Conservation (phyloP, 2,888 invertebrate genomes). For the Piscicola geometra region DNA sequence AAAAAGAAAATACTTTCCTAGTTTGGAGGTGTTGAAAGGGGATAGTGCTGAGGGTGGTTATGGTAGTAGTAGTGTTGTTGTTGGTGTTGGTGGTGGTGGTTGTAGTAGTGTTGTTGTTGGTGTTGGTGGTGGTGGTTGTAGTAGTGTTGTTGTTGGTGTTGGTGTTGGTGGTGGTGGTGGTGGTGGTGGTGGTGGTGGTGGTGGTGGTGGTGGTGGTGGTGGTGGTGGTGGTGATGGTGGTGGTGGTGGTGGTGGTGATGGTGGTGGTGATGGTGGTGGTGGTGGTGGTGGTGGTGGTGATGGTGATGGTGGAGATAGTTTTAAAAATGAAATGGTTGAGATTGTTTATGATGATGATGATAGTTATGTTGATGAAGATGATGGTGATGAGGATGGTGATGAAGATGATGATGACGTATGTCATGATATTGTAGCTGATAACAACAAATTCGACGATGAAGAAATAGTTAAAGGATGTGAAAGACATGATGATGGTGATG, state of each 20-base stretch:
- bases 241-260: not conserved
- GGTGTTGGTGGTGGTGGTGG: not conserved
- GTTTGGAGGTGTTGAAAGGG: no score
- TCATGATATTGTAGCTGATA: not conserved
- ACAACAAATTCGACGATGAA: slow-evolving; percentile 1
- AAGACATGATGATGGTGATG: not conserved
- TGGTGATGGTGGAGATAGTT: not conserved
- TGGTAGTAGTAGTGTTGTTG: no score
- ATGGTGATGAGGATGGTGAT: slow-evolving; percentile 5
- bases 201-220: not conserved
- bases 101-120: no score
- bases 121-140: no score
- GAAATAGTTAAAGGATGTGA: not conserved
- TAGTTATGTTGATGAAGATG: not conserved
- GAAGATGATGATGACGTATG: not conserved
- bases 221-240: not conserved
- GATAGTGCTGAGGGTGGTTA: no score
- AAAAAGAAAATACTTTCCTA: no score
- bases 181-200: not conserved
- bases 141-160: no score
- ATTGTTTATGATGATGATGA: not conserved
- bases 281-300: not conserved
- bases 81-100: no score
- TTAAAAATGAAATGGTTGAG: not conserved
- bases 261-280: not conserved